phyloP scores from a whole-genome alignment of 2,113 vertebrate genomes.

The Sylvilagus bachmani region DNA sequence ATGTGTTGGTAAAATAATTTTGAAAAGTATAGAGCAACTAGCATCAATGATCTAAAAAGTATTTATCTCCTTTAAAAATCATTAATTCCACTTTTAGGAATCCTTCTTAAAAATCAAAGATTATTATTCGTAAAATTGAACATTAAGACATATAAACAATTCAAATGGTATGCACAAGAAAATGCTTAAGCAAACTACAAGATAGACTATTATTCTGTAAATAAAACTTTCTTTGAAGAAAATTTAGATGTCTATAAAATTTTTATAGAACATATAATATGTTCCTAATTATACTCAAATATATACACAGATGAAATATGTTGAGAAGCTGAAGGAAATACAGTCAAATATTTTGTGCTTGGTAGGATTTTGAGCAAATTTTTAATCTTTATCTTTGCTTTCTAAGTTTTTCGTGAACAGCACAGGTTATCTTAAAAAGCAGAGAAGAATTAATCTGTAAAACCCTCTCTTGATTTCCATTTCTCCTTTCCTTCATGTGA shows the following conservation, averaged over 20 bases:
- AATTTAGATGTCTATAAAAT: not conserved
- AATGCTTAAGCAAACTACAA: not conserved
- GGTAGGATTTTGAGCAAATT: not conserved
- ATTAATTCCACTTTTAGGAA: not conserved
- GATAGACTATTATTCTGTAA: not conserved
- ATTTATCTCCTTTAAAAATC: not conserved
- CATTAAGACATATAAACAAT: not conserved
- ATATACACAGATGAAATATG: not conserved
- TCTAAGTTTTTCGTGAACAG: not conserved
- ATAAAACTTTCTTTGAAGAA: not conserved
- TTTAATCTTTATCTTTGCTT: not conserved
- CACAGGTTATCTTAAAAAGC: not conserved
- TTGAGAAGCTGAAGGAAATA: not conserved
- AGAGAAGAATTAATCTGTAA: not conserved
- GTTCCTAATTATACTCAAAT: not conserved
- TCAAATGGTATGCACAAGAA: not conserved
- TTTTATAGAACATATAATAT: not conserved
- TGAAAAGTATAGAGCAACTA: not conserved
- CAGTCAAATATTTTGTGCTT: not conserved
- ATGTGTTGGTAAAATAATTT: not conserved
- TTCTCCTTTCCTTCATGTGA: not conserved
- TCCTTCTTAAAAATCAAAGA: too few relatives aligned
- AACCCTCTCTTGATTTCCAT: not conserved
- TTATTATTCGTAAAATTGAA: not conserved
- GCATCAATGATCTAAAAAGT: not conserved